Base-by-base conservation (phyloP, 2,113 vertebrate species). In the Hippocampus zosterae region DNA sequence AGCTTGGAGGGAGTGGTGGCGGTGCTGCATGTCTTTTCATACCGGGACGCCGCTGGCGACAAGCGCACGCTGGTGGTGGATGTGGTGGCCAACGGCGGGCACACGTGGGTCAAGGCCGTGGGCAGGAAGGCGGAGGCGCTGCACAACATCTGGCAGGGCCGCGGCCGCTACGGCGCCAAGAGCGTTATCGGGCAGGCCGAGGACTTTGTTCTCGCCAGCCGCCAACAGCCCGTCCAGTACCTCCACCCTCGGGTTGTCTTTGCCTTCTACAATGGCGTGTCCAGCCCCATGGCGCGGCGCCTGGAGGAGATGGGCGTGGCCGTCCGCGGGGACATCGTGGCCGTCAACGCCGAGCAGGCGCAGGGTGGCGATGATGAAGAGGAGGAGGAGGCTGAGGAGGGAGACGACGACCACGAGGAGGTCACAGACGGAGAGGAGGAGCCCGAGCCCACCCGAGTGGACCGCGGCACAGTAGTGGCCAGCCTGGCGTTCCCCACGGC, bases 71-170 rank as follows among this genome's bases (percentile, higher is more conserved):
- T 99, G 60, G 93, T 96, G 73, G 97, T 99, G 62, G 96, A 98
- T 21, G 95, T 99, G 4, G 95, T 99, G 16, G 96, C 95, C 1
- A 95, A 95, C 0, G 86, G 90, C 2, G 97, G 97, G 0, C 95
- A 93, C 78, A 96, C 95, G 0, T 99, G 97, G 97, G 95, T 99
- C 74, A 99, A 99, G 85, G 96, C 97, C 0, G 94, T 99, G 0
- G 95, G 97, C 19, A 91, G 96, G 3, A 99, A 99, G 82, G 96
- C 97, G 0, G 96, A 98, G 88, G 96, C 97, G 0, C 86, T 99
- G 42, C 97, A 99, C 85, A 98, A 95, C 80, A 98, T 99, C 85
- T 98, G 96, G 97, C 90, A 95, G 73, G 97, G 97, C 25, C 91
- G 95, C 48, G 96, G 96, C n/a, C 97, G 98, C 65, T 98, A 97